Base-by-base conservation (phyloP, 2,797 vertebrate species). In the Anolis apletophallus region DNA sequence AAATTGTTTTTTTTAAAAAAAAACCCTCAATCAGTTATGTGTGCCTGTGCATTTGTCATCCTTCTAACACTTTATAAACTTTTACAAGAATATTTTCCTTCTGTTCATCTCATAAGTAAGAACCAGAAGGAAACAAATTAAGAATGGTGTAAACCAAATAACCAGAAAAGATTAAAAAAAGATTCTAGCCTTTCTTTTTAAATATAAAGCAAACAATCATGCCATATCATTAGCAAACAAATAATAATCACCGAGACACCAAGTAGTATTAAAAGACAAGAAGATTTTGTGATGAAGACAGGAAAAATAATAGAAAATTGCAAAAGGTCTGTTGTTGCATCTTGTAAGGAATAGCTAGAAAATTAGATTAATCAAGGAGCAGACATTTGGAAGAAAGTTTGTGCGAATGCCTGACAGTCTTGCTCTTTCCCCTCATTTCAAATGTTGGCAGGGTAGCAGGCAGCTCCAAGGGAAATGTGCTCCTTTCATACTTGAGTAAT, bases 401-500 rank as follows among this genome's bases (percentile, higher is more conserved):
- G 98, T 98, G 97, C 97, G 98, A 99, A 98, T 98, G 98, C 97
- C 97, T 99, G 98, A 99, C 98, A 99, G 98, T 99, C 98, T 98
- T 98, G 98, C 98, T 99, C 98, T 98, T 99, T 99, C 97, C 75
- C 98, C 98, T 98, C 98, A 99, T 99, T 99, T 99, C 98, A 99
- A 97, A 99, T 99, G 98, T 99, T 99, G 99, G 98, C 99, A 99
- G 98, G 98, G 98, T 98, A 98, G 98, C 98, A 98, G 98, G 97
- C 98, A 98, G 99, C 98, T 99, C 99, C 98, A 98, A 99, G 99
- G 99, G 98, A 99, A 99, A 99, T 99, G 98, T 98, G 98, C 98
- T 99, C 98, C 99, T 99, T 99, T 99, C 99, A 99, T 99, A 99
- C 98, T 99, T 99, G 99, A 99, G 99, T 99, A 99, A 99, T 99